Conservation (phyloP, 2,113 vertebrate species). For the Mellivora capensis region DNA sequence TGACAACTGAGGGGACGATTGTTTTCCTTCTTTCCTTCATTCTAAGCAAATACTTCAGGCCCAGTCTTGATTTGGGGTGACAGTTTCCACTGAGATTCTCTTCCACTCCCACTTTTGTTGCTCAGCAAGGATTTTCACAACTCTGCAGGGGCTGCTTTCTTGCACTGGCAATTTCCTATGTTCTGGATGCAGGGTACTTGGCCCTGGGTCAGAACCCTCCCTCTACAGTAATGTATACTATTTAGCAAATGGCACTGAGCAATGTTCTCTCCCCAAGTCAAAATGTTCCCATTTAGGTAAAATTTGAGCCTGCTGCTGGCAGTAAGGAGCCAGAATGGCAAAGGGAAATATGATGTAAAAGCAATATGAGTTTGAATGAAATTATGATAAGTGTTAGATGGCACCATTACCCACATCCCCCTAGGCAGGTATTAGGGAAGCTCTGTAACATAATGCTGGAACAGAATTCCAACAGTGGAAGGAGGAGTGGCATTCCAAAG, state of each 20-base stretch:
- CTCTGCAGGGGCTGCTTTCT: constrained; percentile 43
- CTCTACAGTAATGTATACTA: constrained; percentile 79
- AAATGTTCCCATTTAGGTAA: constrained; percentile 83
- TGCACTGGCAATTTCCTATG: constrained; percentile 79
- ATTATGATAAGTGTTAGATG: constrained; percentile 85
- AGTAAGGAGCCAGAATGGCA: constrained; percentile 81
- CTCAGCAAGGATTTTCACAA: constrained; percentile 60
- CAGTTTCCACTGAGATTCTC: background rate
- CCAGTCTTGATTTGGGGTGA: background rate
- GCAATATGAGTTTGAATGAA: constrained; percentile 83
- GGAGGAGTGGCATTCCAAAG: constrained; percentile 60
- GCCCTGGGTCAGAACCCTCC: constrained; percentile 74
- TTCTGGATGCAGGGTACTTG: constrained; percentile 64
- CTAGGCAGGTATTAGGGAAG: constrained; percentile 80
- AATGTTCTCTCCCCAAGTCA: constrained; percentile 79
- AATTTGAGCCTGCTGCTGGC: constrained; percentile 83
- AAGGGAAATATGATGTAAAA: constrained; percentile 82
- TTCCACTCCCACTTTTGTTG: background rate
- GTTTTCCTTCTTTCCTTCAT: background rate
- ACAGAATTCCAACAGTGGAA: constrained; percentile 72
- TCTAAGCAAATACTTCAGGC: background rate
- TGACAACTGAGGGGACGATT: background rate
- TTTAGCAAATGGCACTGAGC: constrained; percentile 84
- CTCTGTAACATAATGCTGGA: constrained; percentile 74
- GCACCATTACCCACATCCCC: constrained; percentile 79